Evolutionary conservation across 2,113 vertebrate species (phyloP).

Genomic region (Pseudorhombus dupliciocellatus): DNA sequence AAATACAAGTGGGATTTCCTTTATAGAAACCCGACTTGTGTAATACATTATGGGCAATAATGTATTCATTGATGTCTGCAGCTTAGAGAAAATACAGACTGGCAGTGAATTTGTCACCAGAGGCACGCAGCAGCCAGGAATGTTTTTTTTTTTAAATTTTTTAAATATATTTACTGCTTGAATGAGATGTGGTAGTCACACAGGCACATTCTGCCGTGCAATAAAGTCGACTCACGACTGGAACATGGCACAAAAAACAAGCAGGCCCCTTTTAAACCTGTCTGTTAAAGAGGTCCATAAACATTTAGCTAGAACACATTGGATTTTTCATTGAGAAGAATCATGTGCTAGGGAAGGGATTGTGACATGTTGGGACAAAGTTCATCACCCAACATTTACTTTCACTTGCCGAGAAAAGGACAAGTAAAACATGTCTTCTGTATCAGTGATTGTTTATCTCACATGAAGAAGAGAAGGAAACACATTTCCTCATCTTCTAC

Average conservation of each 20-base stretch:
- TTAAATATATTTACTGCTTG: too few species aligned
- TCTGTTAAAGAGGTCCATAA: not conserved
- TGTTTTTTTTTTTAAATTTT: too few species aligned
- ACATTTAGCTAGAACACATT: not conserved
- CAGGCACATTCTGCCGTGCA: too few species aligned
- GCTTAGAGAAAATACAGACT: not conserved
- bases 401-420: constrained; percentile 39
- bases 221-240: not conserved
- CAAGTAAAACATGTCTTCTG: constrained; percentile 41
- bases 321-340: not conserved
- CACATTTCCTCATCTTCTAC: constrained; percentile 39
- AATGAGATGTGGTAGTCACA: not conserved
- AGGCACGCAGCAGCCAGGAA: too few species aligned
- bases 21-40: not conserved
- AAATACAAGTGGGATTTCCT: not conserved
- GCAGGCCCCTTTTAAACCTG: constrained; percentile 47
- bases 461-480: constrained; percentile 45
- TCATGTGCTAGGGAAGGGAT: not conserved
- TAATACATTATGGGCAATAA: too few species aligned
- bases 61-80: too few species aligned
- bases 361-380: not conserved
- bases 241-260: constrained; percentile 25
- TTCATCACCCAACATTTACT: not conserved
- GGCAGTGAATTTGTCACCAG: too few species aligned
- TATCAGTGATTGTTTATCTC: constrained; percentile 47